Evolutionary conservation across 2,888 invertebrate genomes (phyloP), one percentile per base, ranked within the genome.

Genomic region (Anthrax anthrax): DNA sequence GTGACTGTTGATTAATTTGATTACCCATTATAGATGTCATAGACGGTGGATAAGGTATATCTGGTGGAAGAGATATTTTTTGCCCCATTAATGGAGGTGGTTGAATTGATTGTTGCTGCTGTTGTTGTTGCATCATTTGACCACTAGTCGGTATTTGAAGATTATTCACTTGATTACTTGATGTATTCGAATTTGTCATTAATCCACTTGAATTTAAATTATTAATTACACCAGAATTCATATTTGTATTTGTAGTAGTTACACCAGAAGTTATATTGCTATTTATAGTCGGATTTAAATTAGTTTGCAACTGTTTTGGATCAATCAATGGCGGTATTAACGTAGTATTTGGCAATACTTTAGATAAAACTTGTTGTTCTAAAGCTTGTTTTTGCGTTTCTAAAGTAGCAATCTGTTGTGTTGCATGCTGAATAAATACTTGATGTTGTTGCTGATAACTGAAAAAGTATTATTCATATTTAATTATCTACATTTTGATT

Each of bases 361-460:
- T 51, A 8, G 57, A 57, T 18, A 62, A 50, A 36, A 64, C 56
- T 53, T 68, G 65, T 42, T 65, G 69, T 43, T 72, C 71, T n/a
- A 72, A 59, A 34, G 69, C 73, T 54, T 79, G 76, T 58, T 81
- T 85, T 62, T 87, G 86, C 63, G 84, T 80, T 61, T 89, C 86
- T 43, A 85, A 70, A 56, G 81, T 85, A 58, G 86, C 82, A 57
- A 92, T 87, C 67, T 90, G 90, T 61, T 87, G 83, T 68, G 85
- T 74, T 8, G 94, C 85, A 70, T 97, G 97, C 48, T 82, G 78
- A 13, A 91, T 86, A 64, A 94, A 97, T 13, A 94, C 88, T 66
- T 92, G 87, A 71, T 98, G 97, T 63, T 98, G 97, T 37, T 85
- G 80, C 70, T 91, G 85, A 60, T 92, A 89, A 58, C 81, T 82